These are phyloP conservation scores for Scopus umbretta DNA, from an alignment of 2,113 vertebrate genomes.

Conservation along the genomic window DNA sequence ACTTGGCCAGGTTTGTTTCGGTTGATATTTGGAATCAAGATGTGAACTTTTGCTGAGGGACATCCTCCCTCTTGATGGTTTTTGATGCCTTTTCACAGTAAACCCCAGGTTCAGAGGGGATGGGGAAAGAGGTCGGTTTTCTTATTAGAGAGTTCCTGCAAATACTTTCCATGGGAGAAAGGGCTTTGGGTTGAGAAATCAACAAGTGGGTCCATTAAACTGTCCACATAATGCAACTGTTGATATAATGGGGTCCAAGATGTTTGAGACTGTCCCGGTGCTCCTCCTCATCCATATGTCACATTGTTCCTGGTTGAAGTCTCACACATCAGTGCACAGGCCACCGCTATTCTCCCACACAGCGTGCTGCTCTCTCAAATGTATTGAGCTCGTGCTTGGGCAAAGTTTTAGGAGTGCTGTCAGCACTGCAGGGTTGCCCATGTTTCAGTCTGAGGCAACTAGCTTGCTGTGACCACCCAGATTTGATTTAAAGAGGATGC, in stretches of 20 bases:
- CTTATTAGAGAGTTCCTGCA: not conserved
- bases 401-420: not conserved
- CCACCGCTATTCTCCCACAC: rapidly evolving
- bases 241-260: not conserved
- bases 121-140: not conserved
- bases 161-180: not conserved
- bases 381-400: not conserved
- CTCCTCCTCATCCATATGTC: not conserved
- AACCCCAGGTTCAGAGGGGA: not conserved
- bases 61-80: not conserved
- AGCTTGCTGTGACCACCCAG: not conserved
- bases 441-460: not conserved
- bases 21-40: not conserved
- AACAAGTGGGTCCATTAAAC: not conserved
- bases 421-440: not conserved
- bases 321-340: not conserved
- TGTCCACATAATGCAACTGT: not conserved
- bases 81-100: not conserved
- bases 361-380: not conserved
- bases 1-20: not conserved
- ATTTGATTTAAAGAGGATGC: not conserved
- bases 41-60: not conserved
- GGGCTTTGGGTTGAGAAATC: not conserved
- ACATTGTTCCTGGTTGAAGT: not conserved
- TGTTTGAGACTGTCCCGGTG: not conserved